Conservation (phyloP, 2,888 invertebrate genomes). For the Morinoia aosen region DNA sequence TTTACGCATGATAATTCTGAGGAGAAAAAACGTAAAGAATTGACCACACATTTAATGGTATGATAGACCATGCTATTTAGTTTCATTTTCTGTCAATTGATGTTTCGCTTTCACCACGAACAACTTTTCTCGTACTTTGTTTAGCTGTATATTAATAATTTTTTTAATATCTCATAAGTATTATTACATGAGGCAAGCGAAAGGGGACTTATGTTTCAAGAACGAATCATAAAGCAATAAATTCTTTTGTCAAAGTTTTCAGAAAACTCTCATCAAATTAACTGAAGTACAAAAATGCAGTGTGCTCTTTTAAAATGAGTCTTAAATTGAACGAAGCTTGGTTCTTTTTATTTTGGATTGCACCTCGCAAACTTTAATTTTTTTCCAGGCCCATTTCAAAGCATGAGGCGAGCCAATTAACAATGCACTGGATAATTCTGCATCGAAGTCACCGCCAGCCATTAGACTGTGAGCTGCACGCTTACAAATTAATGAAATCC, state of each 20-base stretch:
- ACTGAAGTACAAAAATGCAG: no score
- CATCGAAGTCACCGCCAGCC: no score
- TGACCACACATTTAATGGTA: background rate
- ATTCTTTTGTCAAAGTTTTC: background rate
- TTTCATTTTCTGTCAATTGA: background rate
- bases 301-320: no score
- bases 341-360: no score
- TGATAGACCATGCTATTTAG: background rate
- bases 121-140: background rate
- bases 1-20: background rate
- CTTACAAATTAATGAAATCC: no score
- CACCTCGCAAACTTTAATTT: no score
- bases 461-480: no score
- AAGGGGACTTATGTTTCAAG: background rate
- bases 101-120: background rate
- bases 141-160: background rate
- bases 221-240: background rate
- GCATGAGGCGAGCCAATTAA: no score
- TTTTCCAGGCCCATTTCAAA: no score
- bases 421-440: no score
- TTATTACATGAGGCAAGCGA: background rate
- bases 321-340: no score
- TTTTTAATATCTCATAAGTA: background rate
- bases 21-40: background rate
- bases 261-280: no score